phyloP scores from a whole-genome alignment of 2,797 vertebrate genomes.

The Chromis chromis region DNA sequence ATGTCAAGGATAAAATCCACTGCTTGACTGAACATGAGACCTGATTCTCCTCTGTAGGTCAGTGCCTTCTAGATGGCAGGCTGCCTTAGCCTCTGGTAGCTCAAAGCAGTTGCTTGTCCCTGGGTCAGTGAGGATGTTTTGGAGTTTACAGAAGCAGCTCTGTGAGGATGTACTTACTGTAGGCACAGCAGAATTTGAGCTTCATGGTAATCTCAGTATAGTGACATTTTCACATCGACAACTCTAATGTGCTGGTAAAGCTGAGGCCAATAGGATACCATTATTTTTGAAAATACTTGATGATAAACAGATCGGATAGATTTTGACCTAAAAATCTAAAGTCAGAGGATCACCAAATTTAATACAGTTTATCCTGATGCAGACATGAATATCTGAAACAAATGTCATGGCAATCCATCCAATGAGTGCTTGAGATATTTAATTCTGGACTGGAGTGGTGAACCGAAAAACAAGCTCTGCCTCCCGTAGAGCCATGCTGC shows the following conservation, averaged over 20 bases:
- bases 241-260: not conserved
- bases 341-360: not conserved
- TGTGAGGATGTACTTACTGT: not conserved
- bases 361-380: not conserved
- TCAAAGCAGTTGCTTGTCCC: conserved; percentile 55
- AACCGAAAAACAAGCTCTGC: not conserved
- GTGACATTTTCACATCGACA: not conserved
- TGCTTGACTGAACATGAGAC: conserved; percentile 58
- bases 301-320: not conserved
- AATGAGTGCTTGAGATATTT: conserved; percentile 11
- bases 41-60: conserved; percentile 65
- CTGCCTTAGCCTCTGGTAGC: conserved; percentile 32
- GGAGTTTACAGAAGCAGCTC: not conserved
- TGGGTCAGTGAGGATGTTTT: conserved; percentile 52
- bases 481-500: not conserved
- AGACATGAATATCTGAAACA: not conserved
- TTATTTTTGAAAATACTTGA: not conserved
- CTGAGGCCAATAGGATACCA: not conserved
- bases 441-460: not conserved
- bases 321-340: not conserved
- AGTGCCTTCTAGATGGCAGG: conserved; percentile 42
- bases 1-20: conserved; percentile 45
- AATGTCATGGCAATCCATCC: not conserved
- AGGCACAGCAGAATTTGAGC: conserved; percentile 5
- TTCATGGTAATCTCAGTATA: not conserved